Evolutionary conservation across 2,797 vertebrate species (phyloP).

Genomic region (Catamblyrhynchus diadema): DNA sequence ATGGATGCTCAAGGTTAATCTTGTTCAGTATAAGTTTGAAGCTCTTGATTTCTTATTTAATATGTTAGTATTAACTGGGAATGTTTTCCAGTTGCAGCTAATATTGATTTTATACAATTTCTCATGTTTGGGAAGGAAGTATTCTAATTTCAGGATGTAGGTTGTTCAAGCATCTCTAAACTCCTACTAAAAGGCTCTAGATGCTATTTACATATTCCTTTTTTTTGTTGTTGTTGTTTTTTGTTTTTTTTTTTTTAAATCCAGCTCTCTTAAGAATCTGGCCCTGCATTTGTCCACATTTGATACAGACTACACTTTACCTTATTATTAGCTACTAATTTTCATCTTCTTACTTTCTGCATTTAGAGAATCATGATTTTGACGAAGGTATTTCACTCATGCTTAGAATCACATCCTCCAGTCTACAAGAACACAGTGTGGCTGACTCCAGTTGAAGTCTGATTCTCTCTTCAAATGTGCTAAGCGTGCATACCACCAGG

Average conservation of each 20-base stretch:
- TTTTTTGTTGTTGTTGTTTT: too few relatives aligned
- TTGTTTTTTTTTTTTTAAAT: too few relatives aligned
- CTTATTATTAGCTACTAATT: background rate
- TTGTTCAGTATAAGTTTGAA: background rate
- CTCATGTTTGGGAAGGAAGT: background rate
- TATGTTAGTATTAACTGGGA: background rate
- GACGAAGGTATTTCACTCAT: background rate
- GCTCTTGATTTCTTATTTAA: background rate
- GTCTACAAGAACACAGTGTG: background rate
- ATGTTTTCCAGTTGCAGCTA: background rate
- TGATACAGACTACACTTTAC: background rate
- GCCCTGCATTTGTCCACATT: background rate
- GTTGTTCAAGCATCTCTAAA: background rate
- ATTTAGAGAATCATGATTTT: background rate
- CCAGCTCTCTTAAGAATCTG: background rate
- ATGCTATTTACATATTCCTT: background rate
- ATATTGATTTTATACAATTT: background rate
- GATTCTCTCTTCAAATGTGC: background rate
- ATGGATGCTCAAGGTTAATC: background rate
- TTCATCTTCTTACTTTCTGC: background rate
- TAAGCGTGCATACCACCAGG: background rate
- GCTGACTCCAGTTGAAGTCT: background rate
- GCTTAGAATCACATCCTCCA: background rate
- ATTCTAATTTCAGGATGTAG: background rate
- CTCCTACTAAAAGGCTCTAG: background rate